These are phyloP conservation scores for Gobiocypris rarus DNA, from an alignment of 2,113 vertebrate species.

Conservation along the genomic window DNA sequence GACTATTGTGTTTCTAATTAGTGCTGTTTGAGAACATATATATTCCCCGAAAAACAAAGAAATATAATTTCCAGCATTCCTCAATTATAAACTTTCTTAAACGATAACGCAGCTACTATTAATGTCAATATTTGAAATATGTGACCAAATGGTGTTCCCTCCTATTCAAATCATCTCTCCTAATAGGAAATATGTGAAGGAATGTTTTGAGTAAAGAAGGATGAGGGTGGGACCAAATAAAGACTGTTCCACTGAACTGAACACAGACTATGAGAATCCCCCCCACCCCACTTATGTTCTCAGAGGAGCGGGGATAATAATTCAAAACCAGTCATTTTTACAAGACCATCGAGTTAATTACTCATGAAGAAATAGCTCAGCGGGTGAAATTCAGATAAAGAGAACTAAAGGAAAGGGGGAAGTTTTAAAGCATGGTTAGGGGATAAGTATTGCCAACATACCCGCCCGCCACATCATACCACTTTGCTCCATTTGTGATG, in stretches of 20 bases:
- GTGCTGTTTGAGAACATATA: background rate
- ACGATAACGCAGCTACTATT: background rate
- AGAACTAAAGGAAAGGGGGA: background rate
- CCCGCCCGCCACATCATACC: constrained; percentile 95
- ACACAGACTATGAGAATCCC: background rate
- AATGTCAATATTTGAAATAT: background rate
- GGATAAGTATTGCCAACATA: constrained; percentile 64
- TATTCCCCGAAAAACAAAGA: background rate
- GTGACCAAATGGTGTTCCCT: background rate
- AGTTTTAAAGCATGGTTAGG: background rate
- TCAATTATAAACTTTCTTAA: background rate
- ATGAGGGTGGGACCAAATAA: background rate
- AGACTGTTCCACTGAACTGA: background rate
- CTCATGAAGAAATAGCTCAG: background rate
- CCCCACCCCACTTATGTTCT: background rate
- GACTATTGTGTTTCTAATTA: background rate
- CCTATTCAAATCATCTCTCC: background rate
- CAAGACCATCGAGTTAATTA: background rate
- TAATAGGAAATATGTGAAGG: background rate
- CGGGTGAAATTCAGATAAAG: background rate
- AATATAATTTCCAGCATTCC: background rate
- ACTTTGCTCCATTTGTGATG: constrained; percentile 92
- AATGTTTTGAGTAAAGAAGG: constrained; percentile 1
- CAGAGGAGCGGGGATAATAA: background rate
- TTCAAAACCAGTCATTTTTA: background rate